phyloP scores from a whole-genome alignment of 2,113 vertebrate genomes.

The Sturnira hondurensis region DNA sequence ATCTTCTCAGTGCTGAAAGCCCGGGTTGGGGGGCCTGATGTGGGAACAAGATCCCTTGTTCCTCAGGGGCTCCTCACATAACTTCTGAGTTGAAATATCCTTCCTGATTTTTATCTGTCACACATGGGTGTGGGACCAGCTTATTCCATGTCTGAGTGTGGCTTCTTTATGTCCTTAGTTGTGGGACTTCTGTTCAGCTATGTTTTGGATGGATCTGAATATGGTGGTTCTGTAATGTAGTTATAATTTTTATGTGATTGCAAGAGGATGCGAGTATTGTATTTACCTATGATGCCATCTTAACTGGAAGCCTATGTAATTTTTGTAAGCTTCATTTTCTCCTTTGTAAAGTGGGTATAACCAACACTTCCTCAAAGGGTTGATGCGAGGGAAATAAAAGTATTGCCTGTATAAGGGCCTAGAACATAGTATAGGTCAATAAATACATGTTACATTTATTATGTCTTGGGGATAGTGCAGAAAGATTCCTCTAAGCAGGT shows the following conservation, averaged over 20 bases:
- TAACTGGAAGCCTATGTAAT: background rate
- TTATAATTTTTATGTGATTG: background rate
- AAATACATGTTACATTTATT: background rate
- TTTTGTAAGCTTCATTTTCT: background rate
- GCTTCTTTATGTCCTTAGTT: background rate
- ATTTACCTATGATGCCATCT: background rate
- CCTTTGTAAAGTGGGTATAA: background rate
- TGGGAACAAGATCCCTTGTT: too few relatives aligned
- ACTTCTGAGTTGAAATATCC: too few relatives aligned
- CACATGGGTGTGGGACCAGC: too few relatives aligned
- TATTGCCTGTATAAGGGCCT: background rate
- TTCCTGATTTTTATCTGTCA: too few relatives aligned
- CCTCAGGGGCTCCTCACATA: too few relatives aligned
- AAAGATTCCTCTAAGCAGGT: background rate
- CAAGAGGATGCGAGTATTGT: background rate
- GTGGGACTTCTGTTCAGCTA: background rate
- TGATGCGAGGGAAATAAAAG: background rate
- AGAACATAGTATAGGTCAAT: background rate
- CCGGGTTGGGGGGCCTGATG: too few relatives aligned
- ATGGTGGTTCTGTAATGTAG: background rate
- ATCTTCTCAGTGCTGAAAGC: too few relatives aligned
- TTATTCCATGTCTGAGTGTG: background rate
- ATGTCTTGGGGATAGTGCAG: background rate
- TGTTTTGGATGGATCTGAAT: background rate
- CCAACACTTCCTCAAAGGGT: background rate